A percentile compares a stretch with the other conserved stretches of the same genome.
Conservation (phyloP, 2,113 vertebrate genomes). For the Chitala chitala region DNA sequence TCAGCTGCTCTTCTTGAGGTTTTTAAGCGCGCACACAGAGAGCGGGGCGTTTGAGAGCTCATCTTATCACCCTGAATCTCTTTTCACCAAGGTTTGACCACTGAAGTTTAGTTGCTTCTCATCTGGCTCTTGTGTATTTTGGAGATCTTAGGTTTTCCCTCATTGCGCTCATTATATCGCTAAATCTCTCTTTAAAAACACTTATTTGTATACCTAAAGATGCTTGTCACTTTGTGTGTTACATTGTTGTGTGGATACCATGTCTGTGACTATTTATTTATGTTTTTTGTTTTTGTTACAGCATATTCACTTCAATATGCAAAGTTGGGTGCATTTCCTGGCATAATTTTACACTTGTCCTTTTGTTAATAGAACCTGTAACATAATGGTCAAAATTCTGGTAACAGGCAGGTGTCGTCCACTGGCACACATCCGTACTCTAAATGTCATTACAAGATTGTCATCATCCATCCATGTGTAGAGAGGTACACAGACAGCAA, state of each 20-base stretch:
- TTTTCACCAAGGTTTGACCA: not conserved
- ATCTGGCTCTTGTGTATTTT: not conserved
- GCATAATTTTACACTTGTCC: too few relatives aligned
- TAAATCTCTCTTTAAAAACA: not conserved
- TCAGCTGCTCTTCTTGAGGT: not conserved
- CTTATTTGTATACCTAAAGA: not conserved
- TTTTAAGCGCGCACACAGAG: not conserved
- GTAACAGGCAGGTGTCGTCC: too few relatives aligned
- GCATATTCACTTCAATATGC: too few relatives aligned
- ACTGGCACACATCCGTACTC: too few relatives aligned
- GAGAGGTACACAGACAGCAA: not conserved
- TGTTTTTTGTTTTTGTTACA: not conserved
- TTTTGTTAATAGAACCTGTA: too few relatives aligned
- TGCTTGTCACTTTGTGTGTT: not conserved
- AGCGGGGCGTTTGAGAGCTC: not conserved
- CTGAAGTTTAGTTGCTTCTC: not conserved
- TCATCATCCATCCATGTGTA: not conserved
- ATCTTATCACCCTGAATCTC: not conserved
- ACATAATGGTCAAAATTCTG: too few relatives aligned
- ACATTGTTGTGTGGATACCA: too few relatives aligned
- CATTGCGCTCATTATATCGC: not conserved
- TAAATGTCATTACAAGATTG: too few relatives aligned
- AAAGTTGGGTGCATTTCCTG: too few relatives aligned
- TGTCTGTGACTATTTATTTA: not conserved
- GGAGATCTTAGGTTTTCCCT: not conserved